A percentile compares a stretch with the other conserved stretches of the same genome.
phyloP scores from a whole-genome alignment of 2,888 invertebrate species.

The Torymus auratus region DNA sequence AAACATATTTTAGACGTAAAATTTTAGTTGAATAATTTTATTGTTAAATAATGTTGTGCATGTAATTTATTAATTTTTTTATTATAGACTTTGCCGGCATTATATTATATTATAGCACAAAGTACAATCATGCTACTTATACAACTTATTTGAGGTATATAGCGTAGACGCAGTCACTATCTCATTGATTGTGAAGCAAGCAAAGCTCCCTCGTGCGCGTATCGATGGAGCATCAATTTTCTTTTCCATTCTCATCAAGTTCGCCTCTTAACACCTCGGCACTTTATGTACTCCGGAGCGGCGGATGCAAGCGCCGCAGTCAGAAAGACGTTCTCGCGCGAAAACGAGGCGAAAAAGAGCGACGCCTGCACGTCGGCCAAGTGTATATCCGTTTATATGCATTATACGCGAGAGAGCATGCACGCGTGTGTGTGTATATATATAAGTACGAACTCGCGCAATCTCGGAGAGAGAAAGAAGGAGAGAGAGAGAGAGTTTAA shows the following conservation, averaged over 20 bases:
- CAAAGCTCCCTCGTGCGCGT: slow-evolving; percentile 4
- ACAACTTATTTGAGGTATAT: too few relatives aligned
- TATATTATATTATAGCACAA: too few relatives aligned
- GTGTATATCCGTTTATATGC: not conserved
- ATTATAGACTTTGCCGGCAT: too few relatives aligned
- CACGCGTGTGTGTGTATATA: not conserved
- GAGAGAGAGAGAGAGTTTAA: slow-evolving; percentile 25
- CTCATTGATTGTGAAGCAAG: not conserved
- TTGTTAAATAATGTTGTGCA: too few relatives aligned
- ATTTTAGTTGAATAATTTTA: too few relatives aligned
- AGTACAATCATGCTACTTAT: too few relatives aligned
- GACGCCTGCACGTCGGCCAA: not conserved
- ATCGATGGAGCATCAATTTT: slow-evolving; percentile 44
- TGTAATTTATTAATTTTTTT: too few relatives aligned
- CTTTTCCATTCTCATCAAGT: slow-evolving; percentile 26
- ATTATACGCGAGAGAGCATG: not conserved
- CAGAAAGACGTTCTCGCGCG: not conserved
- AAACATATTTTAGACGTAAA: too few relatives aligned
- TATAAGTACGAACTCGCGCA: slow-evolving; percentile 23
- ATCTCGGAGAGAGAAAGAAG: slow-evolving; percentile 9
- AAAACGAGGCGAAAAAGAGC: slow-evolving; percentile 2
- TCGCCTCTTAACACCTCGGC: slow-evolving; percentile 21
- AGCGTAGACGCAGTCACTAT: not conserved
- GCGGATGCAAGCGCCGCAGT: too few relatives aligned
- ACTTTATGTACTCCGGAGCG: not conserved